Conservation (phyloP, 2,113 vertebrate species). For the Erythrolamprus reginae region DNA sequence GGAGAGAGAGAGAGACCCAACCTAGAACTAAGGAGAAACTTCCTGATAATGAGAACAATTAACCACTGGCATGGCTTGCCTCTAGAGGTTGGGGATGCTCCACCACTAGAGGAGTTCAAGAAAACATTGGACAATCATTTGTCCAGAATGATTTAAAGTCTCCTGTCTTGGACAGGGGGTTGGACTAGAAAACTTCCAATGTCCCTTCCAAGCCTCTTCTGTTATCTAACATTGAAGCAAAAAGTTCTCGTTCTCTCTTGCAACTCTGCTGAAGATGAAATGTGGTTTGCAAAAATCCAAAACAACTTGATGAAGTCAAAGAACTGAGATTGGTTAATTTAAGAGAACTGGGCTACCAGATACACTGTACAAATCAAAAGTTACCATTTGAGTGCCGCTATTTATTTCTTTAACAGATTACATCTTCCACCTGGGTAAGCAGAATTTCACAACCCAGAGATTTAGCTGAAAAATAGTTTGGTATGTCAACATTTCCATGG, state of each 20-base stretch:
- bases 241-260: not conserved
- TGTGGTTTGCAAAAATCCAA: not conserved
- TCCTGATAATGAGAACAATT: not conserved
- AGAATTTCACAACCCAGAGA: slow-evolving; percentile 15
- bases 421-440: slow-evolving; percentile 15
- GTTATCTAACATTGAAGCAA: not conserved
- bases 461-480: slow-evolving; percentile 2
- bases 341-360: not conserved
- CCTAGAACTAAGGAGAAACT: not conserved
- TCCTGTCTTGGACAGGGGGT: not conserved
- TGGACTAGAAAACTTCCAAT: not conserved
- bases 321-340: not conserved
- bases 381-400: not conserved
- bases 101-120: not conserved
- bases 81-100: not conserved
- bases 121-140: not conserved
- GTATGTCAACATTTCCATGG: slow-evolving; percentile 25
- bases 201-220: not conserved
- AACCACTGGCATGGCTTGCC: not conserved
- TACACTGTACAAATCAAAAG: not conserved
- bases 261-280: not conserved
- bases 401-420: slow-evolving; percentile 31
- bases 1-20: not conserved
- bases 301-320: not conserved
- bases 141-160: not conserved